phyloP scores from a whole-genome alignment of 2,888 invertebrate species.

The Brachypterus glaber region DNA sequence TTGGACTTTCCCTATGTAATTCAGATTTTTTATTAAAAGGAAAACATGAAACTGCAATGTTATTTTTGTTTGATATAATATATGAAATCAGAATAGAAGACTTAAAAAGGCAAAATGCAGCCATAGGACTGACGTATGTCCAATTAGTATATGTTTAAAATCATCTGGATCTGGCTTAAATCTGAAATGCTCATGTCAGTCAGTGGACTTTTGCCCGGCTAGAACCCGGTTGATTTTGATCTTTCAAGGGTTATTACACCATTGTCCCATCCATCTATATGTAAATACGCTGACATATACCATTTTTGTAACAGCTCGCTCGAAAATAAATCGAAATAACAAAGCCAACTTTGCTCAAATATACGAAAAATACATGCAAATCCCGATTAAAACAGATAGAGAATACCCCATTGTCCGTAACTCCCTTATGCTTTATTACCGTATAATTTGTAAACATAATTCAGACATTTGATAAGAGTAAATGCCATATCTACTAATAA shows the following conservation, averaged over 20 bases:
- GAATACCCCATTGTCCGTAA: too few species aligned
- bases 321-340: slow-evolving; percentile 8
- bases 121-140: slow-evolving; percentile 38
- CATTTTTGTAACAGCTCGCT: slow-evolving; percentile 21
- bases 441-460: neutral
- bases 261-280: slow-evolving; percentile 36
- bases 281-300: slow-evolving; percentile 25
- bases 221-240: slow-evolving; percentile 37
- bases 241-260: slow-evolving; percentile 34
- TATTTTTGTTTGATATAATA: slow-evolving; percentile 29
- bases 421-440: too few species aligned
- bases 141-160: slow-evolving; percentile 40
- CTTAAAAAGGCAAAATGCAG: slow-evolving; percentile 34
- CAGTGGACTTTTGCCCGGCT: slow-evolving; percentile 18
- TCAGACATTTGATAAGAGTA: neutral
- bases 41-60: slow-evolving; percentile 27
- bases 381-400: too few species aligned
- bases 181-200: slow-evolving; percentile 29
- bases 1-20: too few species aligned
- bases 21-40: slow-evolving; percentile 12
- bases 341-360: slow-evolving; percentile 7
- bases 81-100: slow-evolving; percentile 34
- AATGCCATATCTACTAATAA: too few species aligned
- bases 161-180: slow-evolving; percentile 35
- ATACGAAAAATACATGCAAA: too few species aligned